phyloP scores from a whole-genome alignment of 64 coral and sea anemone genomes.

The Anthopleura sola region DNA sequence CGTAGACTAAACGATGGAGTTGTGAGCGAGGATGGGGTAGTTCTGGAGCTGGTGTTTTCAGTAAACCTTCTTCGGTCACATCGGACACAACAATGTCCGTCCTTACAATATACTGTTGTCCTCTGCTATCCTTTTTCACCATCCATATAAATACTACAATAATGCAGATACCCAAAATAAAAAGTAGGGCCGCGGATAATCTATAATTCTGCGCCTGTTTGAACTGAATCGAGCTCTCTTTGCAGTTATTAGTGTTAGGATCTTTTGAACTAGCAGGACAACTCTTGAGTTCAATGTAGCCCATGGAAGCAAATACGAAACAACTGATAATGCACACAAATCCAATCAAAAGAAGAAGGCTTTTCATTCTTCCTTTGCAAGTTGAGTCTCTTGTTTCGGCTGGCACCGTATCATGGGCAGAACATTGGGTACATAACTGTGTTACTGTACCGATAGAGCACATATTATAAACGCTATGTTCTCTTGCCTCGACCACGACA shows the following conservation, averaged over 20 bases:
- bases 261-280: background rate
- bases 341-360: constrained; percentile 5
- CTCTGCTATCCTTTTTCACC: background rate
- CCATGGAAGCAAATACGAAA: constrained; percentile 21
- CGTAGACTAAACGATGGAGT: background rate
- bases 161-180: background rate
- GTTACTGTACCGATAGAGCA: background rate
- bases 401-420: background rate
- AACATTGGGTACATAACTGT: background rate
- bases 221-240: background rate
- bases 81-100: background rate
- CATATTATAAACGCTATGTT: background rate
- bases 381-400: background rate
- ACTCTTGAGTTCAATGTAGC: constrained; percentile 22
- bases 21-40: constrained; percentile 8
- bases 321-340: constrained; percentile 16
- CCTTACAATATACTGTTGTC: background rate
- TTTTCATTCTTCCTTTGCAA: constrained; percentile 22
- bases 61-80: constrained; percentile 4
- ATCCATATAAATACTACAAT: constrained; percentile 8
- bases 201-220: background rate
- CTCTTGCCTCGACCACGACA: background rate
- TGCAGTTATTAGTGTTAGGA: background rate
- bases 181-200: constrained; percentile 5
- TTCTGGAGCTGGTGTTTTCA: constrained; percentile 9